Evolutionary conservation across 2,888 invertebrate genomes (phyloP), one percentile per base, ranked within the genome.

Genomic region (Hirtodrosophila duncani): DNA sequence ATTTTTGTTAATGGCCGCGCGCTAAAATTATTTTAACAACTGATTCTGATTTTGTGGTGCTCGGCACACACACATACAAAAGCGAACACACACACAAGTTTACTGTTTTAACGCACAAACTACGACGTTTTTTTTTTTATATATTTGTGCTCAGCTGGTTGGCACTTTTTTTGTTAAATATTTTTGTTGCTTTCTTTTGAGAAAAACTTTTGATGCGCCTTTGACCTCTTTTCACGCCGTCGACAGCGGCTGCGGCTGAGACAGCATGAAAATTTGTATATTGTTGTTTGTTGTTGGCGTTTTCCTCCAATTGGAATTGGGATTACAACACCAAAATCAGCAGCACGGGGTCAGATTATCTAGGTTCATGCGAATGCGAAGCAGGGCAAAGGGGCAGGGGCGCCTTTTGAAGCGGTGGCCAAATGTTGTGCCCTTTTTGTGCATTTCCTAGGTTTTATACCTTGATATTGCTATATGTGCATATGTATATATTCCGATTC

Each of bases 61-160:
- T 75, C 51, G 51, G 39, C 51, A 56, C 60, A 27, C 46, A 49
- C 20, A 45, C 27, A 31, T 18, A 17, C 23, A 30, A 33, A 23
- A 31, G 31, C 34, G 24, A 6, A 14, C 27, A 14, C 43, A 34
- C 17, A 36, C 8, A 30, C 51, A 43, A 67, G 20, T 56, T 77
- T 71, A 69, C 77, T 77, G 69, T 77, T 77, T 69, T 67, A 69
- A 69, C 67, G 67, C 75, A 75, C n/a, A 50, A 77, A 77, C 68
- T 79, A 72, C 72, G 80, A 75, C 74, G 69, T 80, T 80, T 71
- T 62, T 64, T 63, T 60, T 42, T 42, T 36, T 57, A 43, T 27
- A 29, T 45, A 30, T 51, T 60, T 61, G 51, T 49, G 50, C 69
- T 71, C 69, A 68, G 68, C 68, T 74, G 68, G 67, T 74, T 65